Base-by-base conservation (phyloP, 2,797 vertebrate genomes). In the Bradypus variegatus region DNA sequence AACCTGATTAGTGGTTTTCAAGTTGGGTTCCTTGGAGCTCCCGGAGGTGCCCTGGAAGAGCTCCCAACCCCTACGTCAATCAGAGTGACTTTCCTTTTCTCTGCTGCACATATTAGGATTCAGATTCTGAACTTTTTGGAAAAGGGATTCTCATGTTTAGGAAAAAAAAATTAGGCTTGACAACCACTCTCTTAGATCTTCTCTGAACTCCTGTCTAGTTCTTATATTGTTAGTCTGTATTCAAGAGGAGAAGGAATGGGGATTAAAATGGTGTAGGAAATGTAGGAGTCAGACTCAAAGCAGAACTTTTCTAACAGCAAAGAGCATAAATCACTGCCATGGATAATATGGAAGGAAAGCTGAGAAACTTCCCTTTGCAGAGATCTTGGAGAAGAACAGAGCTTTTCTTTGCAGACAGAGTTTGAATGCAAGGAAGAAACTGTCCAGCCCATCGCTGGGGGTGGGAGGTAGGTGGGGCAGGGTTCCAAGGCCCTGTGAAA, bases 401-500 rank as follows among this genome's bases (percentile, higher is more conserved):
- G 21, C 21, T 38, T 8, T 77, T 19, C 48, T 45, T 18, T 31
- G 27, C 18, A 33, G 31, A 41, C 79, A 53, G 45, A 25, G n/a
- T 85, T 36, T 33, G 7, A 36, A 2, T 2, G 36, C 23, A 36
- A 75, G 29, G 33, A 18, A 88, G 77, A 38, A 12, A 18, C 31
- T 38, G 38, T 19, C 13, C 10, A 8, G 2, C 27, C 41, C n/a
- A 6, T 23, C 60, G 53, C 73, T 13, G 33, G 27, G 48, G 29
- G n/a, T 13, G 21, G 31, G 60, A 48, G 29, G n/a, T 1, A 5
- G 45, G 27, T 15, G 75, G 45, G n/a, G 13, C 55, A 91, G 79
- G 78, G 33, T 89, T 60, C 85, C 76, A 70, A 0, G 0, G 14
- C 33, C 64, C 86, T 73, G 92, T 67, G 95, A 93, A 94, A 95